Evolutionary conservation across 2,113 vertebrate genomes (phyloP).

Genomic region (Seriola aureovittata): DNA sequence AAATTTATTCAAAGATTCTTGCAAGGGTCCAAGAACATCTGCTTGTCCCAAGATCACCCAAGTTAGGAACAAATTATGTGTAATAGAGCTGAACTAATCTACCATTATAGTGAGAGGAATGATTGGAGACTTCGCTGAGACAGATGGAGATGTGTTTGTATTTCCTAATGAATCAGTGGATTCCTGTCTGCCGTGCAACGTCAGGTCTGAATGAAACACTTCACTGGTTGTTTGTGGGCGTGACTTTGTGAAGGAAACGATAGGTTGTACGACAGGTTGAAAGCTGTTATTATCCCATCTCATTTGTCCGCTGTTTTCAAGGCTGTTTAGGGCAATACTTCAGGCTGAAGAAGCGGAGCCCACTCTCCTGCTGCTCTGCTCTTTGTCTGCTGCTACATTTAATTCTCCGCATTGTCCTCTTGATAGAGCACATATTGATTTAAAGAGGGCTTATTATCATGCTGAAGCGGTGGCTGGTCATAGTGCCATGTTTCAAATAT

Average conservation of each 20-base stretch:
- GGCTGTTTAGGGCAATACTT: conserved; percentile 28
- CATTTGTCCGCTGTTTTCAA: conserved; percentile 26
- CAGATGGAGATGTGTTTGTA: conserved; percentile 28
- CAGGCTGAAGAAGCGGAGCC: conserved; percentile 27
- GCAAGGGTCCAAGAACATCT: conserved; percentile 23
- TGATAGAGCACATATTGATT: conserved; percentile 57
- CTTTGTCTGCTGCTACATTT: conserved; percentile 51
- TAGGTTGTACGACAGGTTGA: conserved; percentile 38
- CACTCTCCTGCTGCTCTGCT: conserved; percentile 36
- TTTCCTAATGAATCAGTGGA: conserved; percentile 28
- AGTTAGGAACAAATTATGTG: conserved; percentile 4
- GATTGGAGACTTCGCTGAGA: conserved; percentile 3
- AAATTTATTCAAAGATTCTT: conserved; percentile 26
- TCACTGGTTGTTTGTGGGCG: conserved; percentile 31
- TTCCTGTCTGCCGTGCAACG: conserved; percentile 9
- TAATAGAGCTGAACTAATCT: conserved; percentile 33
- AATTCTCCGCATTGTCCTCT: conserved; percentile 18
- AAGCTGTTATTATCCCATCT: conserved; percentile 48
- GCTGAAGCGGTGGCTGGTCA: conserved; percentile 18
- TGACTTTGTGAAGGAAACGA: conserved; percentile 25
- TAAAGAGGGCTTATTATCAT: conserved; percentile 31
- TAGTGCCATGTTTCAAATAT: conserved; percentile 35
- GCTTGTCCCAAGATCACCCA: conserved; percentile 22
- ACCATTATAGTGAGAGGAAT: background rate
- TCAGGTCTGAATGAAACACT: conserved; percentile 35